phyloP scores from a whole-genome alignment of 1,140 invertebrate genomes.

The Drosophila cardini region DNA sequence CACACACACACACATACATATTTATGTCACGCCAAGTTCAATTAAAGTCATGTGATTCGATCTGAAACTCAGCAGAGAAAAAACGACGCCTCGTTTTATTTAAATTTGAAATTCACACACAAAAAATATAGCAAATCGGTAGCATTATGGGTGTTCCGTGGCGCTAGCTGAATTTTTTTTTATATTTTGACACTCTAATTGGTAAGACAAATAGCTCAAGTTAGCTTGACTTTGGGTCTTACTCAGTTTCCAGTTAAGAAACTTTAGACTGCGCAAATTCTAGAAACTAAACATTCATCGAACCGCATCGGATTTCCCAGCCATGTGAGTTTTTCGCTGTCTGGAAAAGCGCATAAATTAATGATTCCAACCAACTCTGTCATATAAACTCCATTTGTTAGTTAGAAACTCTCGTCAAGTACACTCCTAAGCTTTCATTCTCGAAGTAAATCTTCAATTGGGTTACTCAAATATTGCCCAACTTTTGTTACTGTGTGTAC shows the following conservation, averaged over 20 bases:
- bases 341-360: not conserved
- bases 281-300: constrained; percentile 37
- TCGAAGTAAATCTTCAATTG: constrained; percentile 42
- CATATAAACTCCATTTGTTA: constrained; percentile 1
- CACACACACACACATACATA: constrained; percentile 45
- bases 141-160: not conserved
- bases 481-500: constrained; percentile 20
- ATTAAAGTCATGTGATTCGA: constrained; percentile 81
- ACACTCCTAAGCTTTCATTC: constrained; percentile 18
- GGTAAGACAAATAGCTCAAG: constrained; percentile 40
- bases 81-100: constrained; percentile 50
- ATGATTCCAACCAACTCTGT: constrained; percentile 26
- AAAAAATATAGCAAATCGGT: constrained; percentile 12
- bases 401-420: constrained; percentile 18
- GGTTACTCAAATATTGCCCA: constrained; percentile 65
- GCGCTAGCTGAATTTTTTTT: not conserved
- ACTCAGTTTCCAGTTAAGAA: not conserved
- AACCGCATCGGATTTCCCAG: constrained; percentile 49
- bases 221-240: constrained; percentile 1
- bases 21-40: constrained; percentile 74
- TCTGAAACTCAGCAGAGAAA: constrained; percentile 32
- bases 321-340: not conserved
- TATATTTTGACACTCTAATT: constrained; percentile 71
- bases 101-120: constrained; percentile 73
- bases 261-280: constrained; percentile 24